A percentile compares a stretch with the other conserved stretches of the same genome.
phyloP scores from a whole-genome alignment of 2,113 vertebrate species.

The Saimiri boliviensis region DNA sequence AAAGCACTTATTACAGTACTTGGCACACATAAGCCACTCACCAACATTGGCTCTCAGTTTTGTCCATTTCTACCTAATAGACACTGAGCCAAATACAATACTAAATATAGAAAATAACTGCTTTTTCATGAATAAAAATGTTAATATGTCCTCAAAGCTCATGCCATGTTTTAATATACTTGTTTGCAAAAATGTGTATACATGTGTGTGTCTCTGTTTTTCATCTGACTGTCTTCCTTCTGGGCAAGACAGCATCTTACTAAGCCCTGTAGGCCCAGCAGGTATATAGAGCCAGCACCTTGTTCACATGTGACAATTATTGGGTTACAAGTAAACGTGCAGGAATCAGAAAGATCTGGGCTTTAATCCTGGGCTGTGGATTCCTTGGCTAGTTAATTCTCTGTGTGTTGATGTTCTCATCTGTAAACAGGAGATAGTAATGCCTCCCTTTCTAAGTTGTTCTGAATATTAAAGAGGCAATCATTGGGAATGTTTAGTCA shows the following conservation, averaged over 20 bases:
- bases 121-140: not conserved
- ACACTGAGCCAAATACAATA: not conserved
- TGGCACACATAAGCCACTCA: not conserved
- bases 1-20: not conserved
- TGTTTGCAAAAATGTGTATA: not conserved
- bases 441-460: not conserved
- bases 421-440: not conserved
- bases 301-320: not conserved
- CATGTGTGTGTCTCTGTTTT: not conserved
- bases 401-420: not conserved
- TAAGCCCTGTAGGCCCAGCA: not conserved
- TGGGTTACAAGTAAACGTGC: not conserved
- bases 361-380: not conserved
- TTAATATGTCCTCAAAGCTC: not conserved
- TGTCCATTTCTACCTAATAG: not conserved
- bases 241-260: not conserved
- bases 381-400: not conserved
- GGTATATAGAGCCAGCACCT: not conserved
- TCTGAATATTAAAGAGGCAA: not conserved
- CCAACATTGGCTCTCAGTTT: not conserved
- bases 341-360: not conserved
- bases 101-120: not conserved
- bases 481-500: not conserved
- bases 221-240: not conserved
- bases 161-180: not conserved